Evolutionary conservation across 2,113 vertebrate species (phyloP), one percentile per base, ranked within the genome.

Genomic region (Festucalex cinctus): DNA sequence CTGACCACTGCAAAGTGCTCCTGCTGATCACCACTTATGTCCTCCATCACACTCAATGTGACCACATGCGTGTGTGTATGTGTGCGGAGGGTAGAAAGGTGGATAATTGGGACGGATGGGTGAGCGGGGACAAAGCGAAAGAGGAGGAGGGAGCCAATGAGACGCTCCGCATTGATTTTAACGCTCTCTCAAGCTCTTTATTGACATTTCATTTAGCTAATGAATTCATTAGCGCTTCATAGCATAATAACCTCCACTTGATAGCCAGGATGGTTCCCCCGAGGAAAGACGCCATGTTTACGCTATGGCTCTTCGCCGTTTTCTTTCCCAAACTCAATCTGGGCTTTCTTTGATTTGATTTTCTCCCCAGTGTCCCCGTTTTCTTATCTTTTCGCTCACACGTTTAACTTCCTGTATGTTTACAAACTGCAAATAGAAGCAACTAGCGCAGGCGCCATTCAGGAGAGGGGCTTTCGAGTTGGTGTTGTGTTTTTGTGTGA

Each of bases 191-290:
- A 79, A 85, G 82, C 79, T 43, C 78, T 85, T 82, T 86, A 90
- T 86, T 88, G 88, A 85, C 84, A 83, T 88, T 88, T 88, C 82
- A 86, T 88, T 90, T 88, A 88, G 78, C 82, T 85, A 86, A 90
- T 88, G 83, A 86, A 88, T 88, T 86, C 83, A 88, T 88, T 85
- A 86, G 80, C 46, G 81, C 80, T 81, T 80, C 71, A 78, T 86
- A 76, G 84, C 80, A 81, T 84, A 81, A 86, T 86, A 86, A 88
- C 84, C 79, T 85, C 75, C 76, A 76, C 76, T 84, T 86, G 87
- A 87, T 80, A 85, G 86, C 80, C 78, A 66, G 70, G 62, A 75
- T 63, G 73, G 57, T 65, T 81, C 82, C 80, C 66, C 3, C 9
- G 58, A 78, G 76, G 72, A 75, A 70, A 58, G 46, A 59, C 2